Evolutionary conservation across 2,797 vertebrate genomes (phyloP), one percentile per base, ranked within the genome.

Genomic region (Siniperca obscura): DNA sequence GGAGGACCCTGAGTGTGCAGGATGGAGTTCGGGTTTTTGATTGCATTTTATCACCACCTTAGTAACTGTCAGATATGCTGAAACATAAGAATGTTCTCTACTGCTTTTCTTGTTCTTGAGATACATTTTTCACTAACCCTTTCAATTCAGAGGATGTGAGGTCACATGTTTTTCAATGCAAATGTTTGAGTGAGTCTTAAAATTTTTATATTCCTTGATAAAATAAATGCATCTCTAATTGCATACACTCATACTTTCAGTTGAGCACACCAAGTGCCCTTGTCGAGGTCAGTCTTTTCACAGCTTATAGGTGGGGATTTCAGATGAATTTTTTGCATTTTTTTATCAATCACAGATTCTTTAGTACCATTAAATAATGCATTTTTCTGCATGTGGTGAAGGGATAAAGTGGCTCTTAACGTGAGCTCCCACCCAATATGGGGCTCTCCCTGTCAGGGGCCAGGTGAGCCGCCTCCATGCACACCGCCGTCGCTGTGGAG

Each of bases 311-410:
- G 74, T 73, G 60, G 70, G 83, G 80, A 91, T 84, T 87, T 70
- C 14, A 52, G 82, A 81, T 81, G 70, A 85, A 81, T 93, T 87
- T 88, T 78, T 81, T 89, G 68, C 71, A 74, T 86, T 85, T 88
- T 88, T 89, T 85, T 82, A 81, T 86, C 92, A 93, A 90, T 97
- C 96, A 96, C 89, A 87, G 93, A 95, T 97, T 97, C 96, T 96
- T 97, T 96, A 94, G 94, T 84, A 86, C 93, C 90, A 89, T 93
- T 96, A 95, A 96, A 97, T 97, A 97, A 97, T 97, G 96, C 93
- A 97, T 98, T 95, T 96, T 96, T 93, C 94, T 91, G 88, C 91
- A 95, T 92, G 93, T 89, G 89, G 85, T 70, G 78, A 76, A 81
- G 93, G 94, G 94, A 95, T 96, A 93, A 95, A 97, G 95, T 95